A percentile compares a stretch with the other conserved stretches of the same genome.
phyloP scores from a whole-genome alignment of 2,797 vertebrate genomes.

The Chanos chanos region DNA sequence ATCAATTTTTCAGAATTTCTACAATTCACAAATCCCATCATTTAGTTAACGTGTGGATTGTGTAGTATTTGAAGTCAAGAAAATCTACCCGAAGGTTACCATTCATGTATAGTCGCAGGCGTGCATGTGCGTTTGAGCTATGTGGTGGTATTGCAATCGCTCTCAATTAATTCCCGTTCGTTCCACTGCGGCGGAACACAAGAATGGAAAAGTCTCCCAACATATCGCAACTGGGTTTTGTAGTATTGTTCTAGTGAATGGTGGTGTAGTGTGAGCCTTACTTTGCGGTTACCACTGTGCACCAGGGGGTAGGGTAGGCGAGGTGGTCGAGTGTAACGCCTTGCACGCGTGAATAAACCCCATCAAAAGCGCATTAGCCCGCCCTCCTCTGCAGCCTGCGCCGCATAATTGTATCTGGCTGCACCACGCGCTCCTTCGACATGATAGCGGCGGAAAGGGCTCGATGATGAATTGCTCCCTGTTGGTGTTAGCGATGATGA shows the following conservation, averaged over 20 bases:
- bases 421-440: constrained; percentile 83
- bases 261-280: background rate
- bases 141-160: constrained; percentile 1
- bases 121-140: background rate
- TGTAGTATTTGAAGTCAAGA: too few relatives aligned
- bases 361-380: constrained; percentile 97
- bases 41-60: too few relatives aligned
- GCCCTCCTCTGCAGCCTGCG: constrained; percentile 36
- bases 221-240: background rate
- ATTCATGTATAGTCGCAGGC: too few relatives aligned
- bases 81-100: too few relatives aligned
- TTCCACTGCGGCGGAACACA: constrained; percentile 37
- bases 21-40: too few relatives aligned
- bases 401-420: constrained; percentile 93
- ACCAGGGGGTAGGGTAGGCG: background rate
- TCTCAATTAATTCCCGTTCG: constrained; percentile 32
- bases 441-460: constrained; percentile 75
- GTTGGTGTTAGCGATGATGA: constrained; percentile 87
- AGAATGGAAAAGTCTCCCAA: background rate
- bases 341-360: constrained; percentile 92
- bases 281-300: too few relatives aligned
- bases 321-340: constrained; percentile 82
- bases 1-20: too few relatives aligned
- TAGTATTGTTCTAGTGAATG: background rate
- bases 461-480: constrained; percentile 94